These are phyloP conservation scores for Oryzias celebensis DNA, from an alignment of 2,113 vertebrate species.

Conservation along the genomic window DNA sequence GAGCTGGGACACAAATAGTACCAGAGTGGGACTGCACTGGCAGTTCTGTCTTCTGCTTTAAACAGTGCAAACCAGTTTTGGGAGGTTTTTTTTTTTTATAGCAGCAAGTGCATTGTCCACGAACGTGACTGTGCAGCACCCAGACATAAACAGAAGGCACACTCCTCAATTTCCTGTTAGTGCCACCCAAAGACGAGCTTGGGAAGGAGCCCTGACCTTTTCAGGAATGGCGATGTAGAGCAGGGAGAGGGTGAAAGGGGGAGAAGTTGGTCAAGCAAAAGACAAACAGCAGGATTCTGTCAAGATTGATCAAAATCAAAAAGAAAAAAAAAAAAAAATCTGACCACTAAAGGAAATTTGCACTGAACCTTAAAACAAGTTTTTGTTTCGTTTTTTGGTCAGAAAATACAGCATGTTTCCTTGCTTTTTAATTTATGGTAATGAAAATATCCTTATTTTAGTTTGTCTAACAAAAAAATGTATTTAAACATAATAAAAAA, in stretches of 20 bases:
- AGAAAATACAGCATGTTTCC: slow-evolving; percentile 30
- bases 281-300: slow-evolving; percentile 71
- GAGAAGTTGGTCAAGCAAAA: slow-evolving; percentile 61
- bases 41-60: too few relatives aligned
- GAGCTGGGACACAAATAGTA: slow-evolving; percentile 13
- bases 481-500: too few relatives aligned
- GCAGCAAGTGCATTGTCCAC: neutral
- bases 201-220: slow-evolving; percentile 59
- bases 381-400: slow-evolving; percentile 45
- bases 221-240: slow-evolving; percentile 26
- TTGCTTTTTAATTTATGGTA: slow-evolving; percentile 21
- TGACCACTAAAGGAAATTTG: slow-evolving; percentile 33
- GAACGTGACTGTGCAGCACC: slow-evolving; percentile 7
- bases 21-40: too few relatives aligned
- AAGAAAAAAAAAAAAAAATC: slow-evolving; percentile 63
- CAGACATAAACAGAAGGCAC: slow-evolving; percentile 20
- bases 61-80: too few relatives aligned
- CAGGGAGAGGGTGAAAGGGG: slow-evolving; percentile 35
- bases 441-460: neutral
- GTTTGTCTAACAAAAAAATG: neutral
- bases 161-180: slow-evolving; percentile 41
- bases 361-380: slow-evolving; percentile 57
- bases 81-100: too few relatives aligned
- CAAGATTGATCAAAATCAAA: slow-evolving; percentile 69
- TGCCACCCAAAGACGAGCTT: slow-evolving; percentile 41